Evolutionary conservation across 2,888 invertebrate species (phyloP), one percentile per base, ranked within the genome.

Genomic region (Agelastica alni): DNA sequence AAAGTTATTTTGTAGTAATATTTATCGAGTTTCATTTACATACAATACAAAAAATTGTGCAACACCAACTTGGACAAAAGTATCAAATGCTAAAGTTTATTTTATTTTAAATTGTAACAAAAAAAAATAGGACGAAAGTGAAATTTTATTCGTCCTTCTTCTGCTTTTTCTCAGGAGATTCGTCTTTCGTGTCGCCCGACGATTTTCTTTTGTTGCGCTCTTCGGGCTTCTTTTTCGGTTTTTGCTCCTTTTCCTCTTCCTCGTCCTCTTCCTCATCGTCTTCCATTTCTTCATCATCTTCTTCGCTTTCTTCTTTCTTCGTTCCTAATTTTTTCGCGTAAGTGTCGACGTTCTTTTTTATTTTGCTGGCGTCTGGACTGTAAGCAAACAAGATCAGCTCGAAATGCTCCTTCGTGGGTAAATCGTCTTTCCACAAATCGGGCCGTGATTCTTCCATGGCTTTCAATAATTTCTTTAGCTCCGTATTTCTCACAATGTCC

Each of bases 331-430:
- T 81, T 63, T 77, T 81, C 59, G 76, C 78, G 62, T 77, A 70
- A 42, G 64, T 77, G 13, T 79, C 76, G 32, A 81, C 65, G 56
- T 78, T 80, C 58, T 81, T 85, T 70, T 89, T 89, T 1, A 88
- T 79, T 66, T 84, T 84, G 18, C 82, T 80, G 0, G 83, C 81
- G 58, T 89, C 88, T 0, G 88, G 86, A 39, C 88, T 89, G 68
- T 88, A 90, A 0, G 86, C 89, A 88, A 89, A 89, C 51, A 89
- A 78, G 36, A 90, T 81, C 68, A 89, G 76, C 63, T 85, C 78
- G 54, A 87, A 66, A 65, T 91, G 90, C 49, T 85, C 83, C 31
- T 81, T 78, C 0, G 86, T 85, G 0, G 90, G 90, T 37, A 86
- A 80, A 22, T 87, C 87, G 54, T 84, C 80, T 18, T 82, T 80